These are phyloP conservation scores for Clunio marinus DNA, from an alignment of 2,888 invertebrate species.

Conservation along the genomic window DNA sequence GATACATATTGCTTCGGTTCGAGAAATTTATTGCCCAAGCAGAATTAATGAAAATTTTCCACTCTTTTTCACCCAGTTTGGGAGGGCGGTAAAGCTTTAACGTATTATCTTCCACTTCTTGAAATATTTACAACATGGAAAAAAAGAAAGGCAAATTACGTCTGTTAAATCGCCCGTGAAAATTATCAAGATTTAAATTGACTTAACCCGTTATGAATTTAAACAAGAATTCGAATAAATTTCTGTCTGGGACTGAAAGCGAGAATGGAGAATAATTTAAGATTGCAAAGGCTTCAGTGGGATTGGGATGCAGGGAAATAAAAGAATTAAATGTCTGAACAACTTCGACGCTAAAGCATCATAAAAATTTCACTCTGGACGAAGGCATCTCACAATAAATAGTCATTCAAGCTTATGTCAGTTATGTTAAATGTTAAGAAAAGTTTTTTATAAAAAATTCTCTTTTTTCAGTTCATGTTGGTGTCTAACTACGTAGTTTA, in stretches of 20 bases:
- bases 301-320: neutral
- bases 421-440: no score
- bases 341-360: neutral
- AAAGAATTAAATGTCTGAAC: conserved; percentile 10
- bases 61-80: conserved; percentile 3
- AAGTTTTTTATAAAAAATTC: no score
- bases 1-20: conserved; percentile 25
- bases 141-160: no score
- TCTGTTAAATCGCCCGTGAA: conserved; percentile 6
- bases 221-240: neutral
- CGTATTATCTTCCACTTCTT: no score
- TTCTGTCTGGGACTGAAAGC: neutral
- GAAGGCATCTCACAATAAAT: neutral
- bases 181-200: conserved; percentile 1
- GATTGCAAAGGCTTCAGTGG: no score
- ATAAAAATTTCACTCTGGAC: neutral
- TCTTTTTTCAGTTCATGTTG: no score
- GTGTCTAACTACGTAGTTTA: no score
- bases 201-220: neutral
- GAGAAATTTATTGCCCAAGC: conserved; percentile 24
- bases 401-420: neutral
- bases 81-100: neutral
- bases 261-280: neutral
- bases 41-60: conserved; percentile 34
- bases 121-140: no score